Evolutionary conservation across 2,888 invertebrate genomes (phyloP).

Genomic region (Aromia moschata): DNA sequence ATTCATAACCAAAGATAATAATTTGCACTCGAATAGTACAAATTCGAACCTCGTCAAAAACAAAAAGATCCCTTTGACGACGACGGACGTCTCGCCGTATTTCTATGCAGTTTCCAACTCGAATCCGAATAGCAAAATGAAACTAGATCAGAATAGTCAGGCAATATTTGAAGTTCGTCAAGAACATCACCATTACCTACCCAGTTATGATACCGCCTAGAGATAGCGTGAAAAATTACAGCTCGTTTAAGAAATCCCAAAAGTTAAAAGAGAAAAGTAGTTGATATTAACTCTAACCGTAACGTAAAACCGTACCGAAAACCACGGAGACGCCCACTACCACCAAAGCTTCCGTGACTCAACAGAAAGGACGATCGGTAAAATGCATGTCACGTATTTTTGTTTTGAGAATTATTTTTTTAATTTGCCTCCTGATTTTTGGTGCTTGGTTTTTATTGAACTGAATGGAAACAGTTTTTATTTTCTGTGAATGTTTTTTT

Average conservation of each 20-base stretch:
- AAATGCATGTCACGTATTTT: slow-evolving; percentile 49
- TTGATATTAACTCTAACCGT: slow-evolving; percentile 60
- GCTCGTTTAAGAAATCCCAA: slow-evolving; percentile 56
- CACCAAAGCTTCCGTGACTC: slow-evolving; percentile 28
- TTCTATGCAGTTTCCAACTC: slow-evolving; percentile 55
- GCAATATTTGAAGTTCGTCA: slow-evolving; percentile 58
- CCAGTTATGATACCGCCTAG: slow-evolving; percentile 70
- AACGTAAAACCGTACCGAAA: slow-evolving; percentile 58
- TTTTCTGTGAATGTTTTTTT: too few species aligned
- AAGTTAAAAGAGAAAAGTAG: slow-evolving; percentile 63
- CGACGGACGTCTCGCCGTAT: slow-evolving; percentile 54
- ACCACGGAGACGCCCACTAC: slow-evolving; percentile 46
- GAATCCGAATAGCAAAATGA: slow-evolving; percentile 51
- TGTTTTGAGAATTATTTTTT: slow-evolving; percentile 35
- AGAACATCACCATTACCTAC: slow-evolving; percentile 69
- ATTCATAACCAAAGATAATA: slow-evolving; percentile 40
- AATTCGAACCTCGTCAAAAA: slow-evolving; percentile 44
- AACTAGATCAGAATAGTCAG: slow-evolving; percentile 53
- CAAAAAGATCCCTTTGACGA: slow-evolving; percentile 43
- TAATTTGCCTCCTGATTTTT: slow-evolving; percentile 46
- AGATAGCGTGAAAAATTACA: slow-evolving; percentile 57
- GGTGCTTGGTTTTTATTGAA: slow-evolving; percentile 40
- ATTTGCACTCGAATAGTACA: slow-evolving; percentile 39
- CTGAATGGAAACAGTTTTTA: too few species aligned
- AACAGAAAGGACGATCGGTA: slow-evolving; percentile 32